Conservation (phyloP, 2,888 invertebrate species). For the Watsonalla binaria region DNA sequence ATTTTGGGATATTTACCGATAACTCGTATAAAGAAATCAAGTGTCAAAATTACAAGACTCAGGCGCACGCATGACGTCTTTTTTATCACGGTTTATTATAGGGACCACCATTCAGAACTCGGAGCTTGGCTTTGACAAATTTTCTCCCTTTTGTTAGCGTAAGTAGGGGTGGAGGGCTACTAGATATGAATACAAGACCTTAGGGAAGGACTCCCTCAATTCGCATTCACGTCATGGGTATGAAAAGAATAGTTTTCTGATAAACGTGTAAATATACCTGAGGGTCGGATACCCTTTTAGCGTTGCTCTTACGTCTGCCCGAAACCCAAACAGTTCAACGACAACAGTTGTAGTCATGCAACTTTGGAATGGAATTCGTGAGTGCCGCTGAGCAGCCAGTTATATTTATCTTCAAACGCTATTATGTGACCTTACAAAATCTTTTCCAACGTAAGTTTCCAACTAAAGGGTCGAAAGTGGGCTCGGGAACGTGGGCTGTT, state of each 20-base stretch:
- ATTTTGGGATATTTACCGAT: too few species aligned
- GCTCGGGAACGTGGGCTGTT: neutral
- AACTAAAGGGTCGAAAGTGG: neutral
- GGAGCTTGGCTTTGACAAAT: conserved; percentile 49
- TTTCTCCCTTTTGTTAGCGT: conserved; percentile 51
- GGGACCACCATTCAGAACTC: conserved; percentile 45
- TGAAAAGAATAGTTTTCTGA: conserved; percentile 14
- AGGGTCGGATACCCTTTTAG: neutral
- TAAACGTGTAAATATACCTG: neutral
- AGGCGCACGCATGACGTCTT: conserved; percentile 32
- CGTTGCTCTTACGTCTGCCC: neutral
- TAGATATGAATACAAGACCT: conserved; percentile 47
- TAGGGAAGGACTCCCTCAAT: conserved; percentile 29
- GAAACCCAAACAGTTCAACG: neutral
- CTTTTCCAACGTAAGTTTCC: neutral
- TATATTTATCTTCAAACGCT: neutral
- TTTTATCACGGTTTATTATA: conserved; percentile 52
- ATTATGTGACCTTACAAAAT: neutral
- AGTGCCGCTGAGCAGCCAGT: neutral
- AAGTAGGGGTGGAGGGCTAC: conserved; percentile 40
- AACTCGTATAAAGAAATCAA: conserved; percentile 64
- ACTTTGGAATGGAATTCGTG: too few species aligned
- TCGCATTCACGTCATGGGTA: conserved; percentile 24
- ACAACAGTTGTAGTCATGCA: neutral
- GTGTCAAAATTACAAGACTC: conserved; percentile 58